phyloP scores from a whole-genome alignment of 2,888 invertebrate species.

The Anticlea derivata region DNA sequence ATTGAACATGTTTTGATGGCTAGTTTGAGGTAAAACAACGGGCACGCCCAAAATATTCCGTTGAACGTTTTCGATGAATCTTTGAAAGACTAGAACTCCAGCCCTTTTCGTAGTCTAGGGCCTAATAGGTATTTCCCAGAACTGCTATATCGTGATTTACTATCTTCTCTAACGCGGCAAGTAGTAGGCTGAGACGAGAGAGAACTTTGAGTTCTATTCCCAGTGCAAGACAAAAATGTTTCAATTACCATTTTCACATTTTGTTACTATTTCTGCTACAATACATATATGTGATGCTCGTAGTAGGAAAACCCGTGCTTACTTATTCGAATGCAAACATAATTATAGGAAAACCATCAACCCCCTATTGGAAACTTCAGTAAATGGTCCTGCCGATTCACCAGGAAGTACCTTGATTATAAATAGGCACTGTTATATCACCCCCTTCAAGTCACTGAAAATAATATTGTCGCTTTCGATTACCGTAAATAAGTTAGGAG shows the following conservation, averaged over 20 bases:
- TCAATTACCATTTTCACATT: no score
- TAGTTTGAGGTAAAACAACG: slow-evolving; percentile 14
- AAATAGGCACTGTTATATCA: slow-evolving; percentile 3
- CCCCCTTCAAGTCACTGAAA: slow-evolving; percentile 14
- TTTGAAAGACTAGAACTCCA: no score
- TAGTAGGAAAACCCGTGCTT: background rate
- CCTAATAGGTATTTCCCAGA: no score
- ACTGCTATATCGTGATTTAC: no score
- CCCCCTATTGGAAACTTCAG: background rate
- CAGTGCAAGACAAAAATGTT: no score
- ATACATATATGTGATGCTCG: no score
- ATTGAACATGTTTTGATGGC: slow-evolving; percentile 29
- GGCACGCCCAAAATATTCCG: background rate
- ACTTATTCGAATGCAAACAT: background rate
- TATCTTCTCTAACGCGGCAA: no score
- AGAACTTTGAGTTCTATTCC: no score
- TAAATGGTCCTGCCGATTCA: slow-evolving; percentile 10
- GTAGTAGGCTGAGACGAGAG: no score
- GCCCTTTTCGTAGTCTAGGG: no score
- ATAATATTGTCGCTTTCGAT: slow-evolving; percentile 42
- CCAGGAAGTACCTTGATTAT: slow-evolving; percentile 7
- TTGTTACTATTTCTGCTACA: no score
- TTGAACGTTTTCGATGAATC: background rate
- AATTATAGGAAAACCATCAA: slow-evolving; percentile 7
- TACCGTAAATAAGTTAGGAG: slow-evolving; percentile 63